These are phyloP conservation scores for Formica exsecta DNA, from an alignment of 1,140 invertebrate genomes.

Conservation along the genomic window DNA sequence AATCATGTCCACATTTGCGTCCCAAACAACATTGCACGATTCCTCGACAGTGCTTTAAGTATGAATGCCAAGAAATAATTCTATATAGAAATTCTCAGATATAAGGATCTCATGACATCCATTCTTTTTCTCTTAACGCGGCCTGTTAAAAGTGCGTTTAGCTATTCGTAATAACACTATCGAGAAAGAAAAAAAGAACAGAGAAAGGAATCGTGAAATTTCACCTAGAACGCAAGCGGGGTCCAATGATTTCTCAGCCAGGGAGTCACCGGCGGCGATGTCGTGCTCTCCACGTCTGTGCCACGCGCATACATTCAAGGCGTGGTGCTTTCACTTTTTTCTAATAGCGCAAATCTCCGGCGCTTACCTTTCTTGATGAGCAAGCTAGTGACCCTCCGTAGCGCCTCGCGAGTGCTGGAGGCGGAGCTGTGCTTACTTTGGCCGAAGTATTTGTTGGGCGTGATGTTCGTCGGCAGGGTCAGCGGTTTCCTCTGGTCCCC, in stretches of 20 bases:
- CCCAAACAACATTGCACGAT: conserved; percentile 18
- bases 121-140: background rate
- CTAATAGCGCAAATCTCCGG: conserved; percentile 78
- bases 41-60: background rate
- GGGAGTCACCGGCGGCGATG: background rate
- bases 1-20: conserved; percentile 1
- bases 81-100: background rate
- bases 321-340: conserved; percentile 45
- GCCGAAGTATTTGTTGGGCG: conserved; percentile 93
- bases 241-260: background rate
- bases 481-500: conserved; percentile 91
- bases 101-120: background rate
- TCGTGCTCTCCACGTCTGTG: conserved; percentile 49
- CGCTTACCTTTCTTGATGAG: conserved; percentile 93
- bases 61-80: background rate
- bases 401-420: conserved; percentile 92
- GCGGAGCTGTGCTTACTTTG: conserved; percentile 88
- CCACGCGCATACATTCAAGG: conserved; percentile 26
- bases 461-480: conserved; percentile 94
- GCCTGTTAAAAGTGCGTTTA: background rate
- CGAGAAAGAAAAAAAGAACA: background rate
- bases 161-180: conserved; percentile 1
- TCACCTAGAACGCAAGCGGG: background rate
- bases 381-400: conserved; percentile 94
- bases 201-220: background rate